phyloP scores from a whole-genome alignment of 2,888 invertebrate genomes.

The Leucania comma region DNA sequence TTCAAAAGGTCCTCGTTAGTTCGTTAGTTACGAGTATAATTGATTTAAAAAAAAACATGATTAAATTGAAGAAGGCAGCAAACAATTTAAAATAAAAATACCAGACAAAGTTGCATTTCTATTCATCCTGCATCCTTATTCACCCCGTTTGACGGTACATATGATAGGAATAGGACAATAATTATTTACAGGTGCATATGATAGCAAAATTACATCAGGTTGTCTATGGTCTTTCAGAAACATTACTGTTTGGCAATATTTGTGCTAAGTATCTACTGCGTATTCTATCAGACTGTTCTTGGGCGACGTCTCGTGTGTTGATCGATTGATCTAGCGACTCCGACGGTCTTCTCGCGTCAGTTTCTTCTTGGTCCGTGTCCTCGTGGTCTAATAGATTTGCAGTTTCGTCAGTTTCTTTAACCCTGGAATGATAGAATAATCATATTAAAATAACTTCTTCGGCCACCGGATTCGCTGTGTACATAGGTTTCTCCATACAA shows the following conservation, averaged over 20 bases:
- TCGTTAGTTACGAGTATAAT: too few relatives aligned
- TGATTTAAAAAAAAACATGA: too few relatives aligned
- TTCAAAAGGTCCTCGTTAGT: too few relatives aligned
- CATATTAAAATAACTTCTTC: slow-evolving; percentile 13
- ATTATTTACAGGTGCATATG: slow-evolving; percentile 50
- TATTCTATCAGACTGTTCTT: slow-evolving; percentile 85
- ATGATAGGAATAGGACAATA: slow-evolving; percentile 18
- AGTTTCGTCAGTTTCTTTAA: slow-evolving; percentile 77
- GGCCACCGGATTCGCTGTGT: neutral
- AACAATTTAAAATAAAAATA: too few relatives aligned
- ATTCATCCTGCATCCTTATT: too few relatives aligned
- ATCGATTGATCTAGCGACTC: slow-evolving; percentile 67
- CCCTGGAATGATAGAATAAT: slow-evolving; percentile 64
- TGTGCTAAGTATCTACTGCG: slow-evolving; percentile 87
- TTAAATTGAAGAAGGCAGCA: too few relatives aligned
- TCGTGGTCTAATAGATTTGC: slow-evolving; percentile 82
- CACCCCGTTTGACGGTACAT: neutral
- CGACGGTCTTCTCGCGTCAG: slow-evolving; percentile 70
- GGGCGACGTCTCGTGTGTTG: slow-evolving; percentile 73
- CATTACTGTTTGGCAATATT: slow-evolving; percentile 83
- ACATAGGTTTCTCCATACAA: neutral
- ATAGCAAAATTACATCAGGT: slow-evolving; percentile 43
- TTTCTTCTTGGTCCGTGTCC: slow-evolving; percentile 82
- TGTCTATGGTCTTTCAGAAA: slow-evolving; percentile 79
- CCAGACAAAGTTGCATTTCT: too few relatives aligned